Evolutionary conservation across 1,140 invertebrate species (phyloP), one percentile per base, ranked within the genome.

Genomic region (Rhysida immarginata): DNA sequence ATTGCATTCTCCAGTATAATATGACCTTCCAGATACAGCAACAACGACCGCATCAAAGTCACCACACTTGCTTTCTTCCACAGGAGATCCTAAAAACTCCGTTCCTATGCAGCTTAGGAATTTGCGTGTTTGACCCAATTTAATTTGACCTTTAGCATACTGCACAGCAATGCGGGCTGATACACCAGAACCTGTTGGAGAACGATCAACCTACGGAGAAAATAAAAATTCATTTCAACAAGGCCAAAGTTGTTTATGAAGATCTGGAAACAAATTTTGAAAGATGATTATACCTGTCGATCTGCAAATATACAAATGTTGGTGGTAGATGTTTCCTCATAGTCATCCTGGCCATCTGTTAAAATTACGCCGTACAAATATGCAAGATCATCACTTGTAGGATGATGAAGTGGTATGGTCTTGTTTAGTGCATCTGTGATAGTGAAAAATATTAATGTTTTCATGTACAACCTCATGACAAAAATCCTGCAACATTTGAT

Each of bases 311-410:
- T 64, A 56, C 67, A 69, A 2, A 69, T 48, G 55, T 68, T 67
- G 18, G 55, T 27, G 16, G 61, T 63, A 14, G 63, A 57, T 26
- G 21, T 42, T 2, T 26, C 26, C 2, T 2, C 18, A 42, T 20
- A 60, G 25, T 54, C 46, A 24, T 66, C 64, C 21, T 62, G 60
- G 2, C 64, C 66, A 53, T 71, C 69, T 2, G 68, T 69, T 0
- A 71, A 42, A 45, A 71, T 69, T 11, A 65, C 68, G 8, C 70
- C 70, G 53, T 69, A 70, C 2, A 71, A 29, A 56, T 66, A 71
- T 0, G 64, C 65, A 26, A 70, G 58, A 26, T 68, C 67, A 2
- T 46, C 24, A 55, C 58, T 65, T 1, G 65, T 62, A 0, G 69
- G 68, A 50, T 71, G 68, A 2, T 35, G 48, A 2, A n/a, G n/a